Evolutionary conservation across 2,888 invertebrate genomes (phyloP).

Genomic region (Dryobotodes eremita): DNA sequence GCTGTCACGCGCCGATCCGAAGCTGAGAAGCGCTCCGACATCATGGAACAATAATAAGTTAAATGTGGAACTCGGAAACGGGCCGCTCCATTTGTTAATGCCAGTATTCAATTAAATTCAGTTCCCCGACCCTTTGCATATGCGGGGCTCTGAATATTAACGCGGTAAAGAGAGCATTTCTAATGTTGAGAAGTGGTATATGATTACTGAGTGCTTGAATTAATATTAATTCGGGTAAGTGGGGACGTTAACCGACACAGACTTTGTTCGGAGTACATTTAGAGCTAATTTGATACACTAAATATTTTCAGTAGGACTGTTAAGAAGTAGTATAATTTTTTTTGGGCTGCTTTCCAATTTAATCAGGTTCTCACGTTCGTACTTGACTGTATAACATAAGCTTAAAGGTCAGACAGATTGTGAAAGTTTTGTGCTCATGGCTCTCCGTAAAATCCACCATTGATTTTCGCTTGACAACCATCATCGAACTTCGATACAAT

Average conservation of each 20-base stretch:
- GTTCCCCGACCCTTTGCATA: conserved; percentile 86
- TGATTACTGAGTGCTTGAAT: conserved; percentile 74
- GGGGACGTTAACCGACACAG: conserved; percentile 60
- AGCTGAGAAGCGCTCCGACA: conserved; percentile 80
- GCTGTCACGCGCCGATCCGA: conserved; percentile 85
- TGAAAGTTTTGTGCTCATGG: not conserved
- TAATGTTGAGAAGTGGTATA: conserved; percentile 75
- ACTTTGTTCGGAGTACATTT: conserved; percentile 57
- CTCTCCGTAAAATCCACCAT: not conserved
- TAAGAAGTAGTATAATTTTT: not conserved
- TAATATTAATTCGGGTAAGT: conserved; percentile 71
- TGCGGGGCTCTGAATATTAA: conserved; percentile 86
- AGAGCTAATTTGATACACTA: conserved; percentile 39
- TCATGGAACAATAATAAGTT: conserved; percentile 89
- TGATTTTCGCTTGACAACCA: not conserved
- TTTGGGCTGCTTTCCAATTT: too few species aligned
- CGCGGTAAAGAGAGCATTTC: conserved; percentile 79
- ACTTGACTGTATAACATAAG: not conserved
- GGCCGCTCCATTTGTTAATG: conserved; percentile 89
- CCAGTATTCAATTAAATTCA: conserved; percentile 90
- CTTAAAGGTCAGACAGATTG: not conserved
- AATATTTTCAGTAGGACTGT: conserved; percentile 14
- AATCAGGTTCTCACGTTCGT: not conserved
- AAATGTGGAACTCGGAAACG: conserved; percentile 88
- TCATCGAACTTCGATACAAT: not conserved